Base-by-base conservation (phyloP, 2,797 vertebrate genomes). In the Ambastaia sidthimunki region DNA sequence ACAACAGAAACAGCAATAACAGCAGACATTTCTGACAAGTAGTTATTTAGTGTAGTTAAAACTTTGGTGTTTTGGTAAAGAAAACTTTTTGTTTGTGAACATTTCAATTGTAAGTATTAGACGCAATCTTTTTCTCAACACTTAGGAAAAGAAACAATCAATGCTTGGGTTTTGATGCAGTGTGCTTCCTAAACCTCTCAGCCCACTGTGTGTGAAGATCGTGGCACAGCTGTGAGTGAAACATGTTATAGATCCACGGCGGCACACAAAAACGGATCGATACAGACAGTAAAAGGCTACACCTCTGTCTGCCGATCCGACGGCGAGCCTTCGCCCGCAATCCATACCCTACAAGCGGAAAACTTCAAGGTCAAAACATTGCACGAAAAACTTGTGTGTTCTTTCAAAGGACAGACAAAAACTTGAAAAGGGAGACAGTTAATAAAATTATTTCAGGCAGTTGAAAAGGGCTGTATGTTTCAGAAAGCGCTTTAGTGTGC, bases 191-290 rank as follows among this genome's bases (percentile, higher is more conserved):
- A 25, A 59, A 34, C 21, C 69, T 44, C 77, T 79, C 77, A 21
- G 65, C 81, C 62, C 63, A 75, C 84, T 80, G 84, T 9, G 72
- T 18, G 41, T 68, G 74, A 82, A 74, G 74, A 80, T 80, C 47
- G 66, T 23, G 54, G 78, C 82, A 23, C 81, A 78, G 80, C 82
- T 82, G 83, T 76, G 84, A 84, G 82, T 78, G 84, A 83, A 84
- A 81, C 66, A 65, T 70, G 77, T 82, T 84, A 82, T 76, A 79
- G 84, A 82, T 80, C 82, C 81, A 76, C 48, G 9, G 54, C 68
- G 78, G 71, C 69, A 25, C 75, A 67, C 52, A 34, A 69, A 62
- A 78, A 52, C 10, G 47, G 80, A 84, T 87, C 82, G 54, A 87
- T 87, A 80, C 62, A 75, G 80, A 52, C 81, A 81, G 84, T 70